phyloP scores from a whole-genome alignment of 2,797 vertebrate genomes.

The Pipistrellus pipistrellus region DNA sequence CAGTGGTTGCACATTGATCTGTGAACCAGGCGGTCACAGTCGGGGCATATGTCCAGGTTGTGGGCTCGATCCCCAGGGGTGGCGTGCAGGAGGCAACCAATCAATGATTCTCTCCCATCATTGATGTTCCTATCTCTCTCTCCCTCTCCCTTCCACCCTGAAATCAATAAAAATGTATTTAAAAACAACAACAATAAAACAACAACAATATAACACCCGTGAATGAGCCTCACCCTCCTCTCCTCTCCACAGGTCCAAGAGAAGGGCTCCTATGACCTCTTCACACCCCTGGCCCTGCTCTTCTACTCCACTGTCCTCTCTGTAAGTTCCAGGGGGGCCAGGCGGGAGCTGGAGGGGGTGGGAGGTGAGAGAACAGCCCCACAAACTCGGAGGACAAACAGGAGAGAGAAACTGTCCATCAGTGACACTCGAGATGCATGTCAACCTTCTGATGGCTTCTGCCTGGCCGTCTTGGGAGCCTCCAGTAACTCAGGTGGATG shows the following conservation, averaged over 20 bases:
- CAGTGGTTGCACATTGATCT: too few species aligned
- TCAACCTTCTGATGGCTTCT: not conserved
- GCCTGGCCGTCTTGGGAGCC: not conserved
- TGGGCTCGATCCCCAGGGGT: too few species aligned
- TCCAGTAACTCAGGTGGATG: fast-evolving
- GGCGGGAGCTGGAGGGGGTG: not conserved
- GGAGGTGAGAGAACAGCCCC: not conserved
- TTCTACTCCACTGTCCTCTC: constrained; percentile 95
- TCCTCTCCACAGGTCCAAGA: constrained; percentile 92
- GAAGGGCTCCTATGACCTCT: constrained; percentile 94
- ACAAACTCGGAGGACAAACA: not conserved
- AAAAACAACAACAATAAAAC: too few species aligned
- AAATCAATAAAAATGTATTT: too few species aligned
- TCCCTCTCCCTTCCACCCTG: too few species aligned
- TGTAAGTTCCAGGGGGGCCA: constrained; percentile 87
- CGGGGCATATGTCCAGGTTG: too few species aligned
- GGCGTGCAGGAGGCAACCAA: too few species aligned
- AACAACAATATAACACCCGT: too few species aligned
- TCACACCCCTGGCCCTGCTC: constrained; percentile 94
- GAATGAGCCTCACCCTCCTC: not conserved
- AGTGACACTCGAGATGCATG: not conserved
- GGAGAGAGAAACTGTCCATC: not conserved
- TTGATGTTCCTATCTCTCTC: too few species aligned
- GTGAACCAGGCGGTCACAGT: too few species aligned
- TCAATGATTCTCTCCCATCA: too few species aligned